A percentile compares a stretch with the other conserved stretches of the same genome.
Evolutionary conservation across 2,888 invertebrate species (phyloP).

Genomic region (Pediacus dermestoides): DNA sequence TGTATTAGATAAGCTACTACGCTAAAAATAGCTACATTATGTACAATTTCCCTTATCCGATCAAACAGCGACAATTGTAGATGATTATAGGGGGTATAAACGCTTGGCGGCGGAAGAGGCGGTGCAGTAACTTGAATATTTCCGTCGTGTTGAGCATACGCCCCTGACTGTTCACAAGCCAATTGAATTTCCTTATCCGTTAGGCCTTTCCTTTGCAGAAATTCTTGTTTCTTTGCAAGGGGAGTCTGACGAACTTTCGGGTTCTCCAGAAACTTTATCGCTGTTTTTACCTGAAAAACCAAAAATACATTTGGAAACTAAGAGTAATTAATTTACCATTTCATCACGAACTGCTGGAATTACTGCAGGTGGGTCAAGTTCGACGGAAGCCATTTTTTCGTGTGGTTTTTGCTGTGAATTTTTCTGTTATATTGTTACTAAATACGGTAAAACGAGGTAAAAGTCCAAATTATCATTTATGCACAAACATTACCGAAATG

Average conservation of each 20-base stretch:
- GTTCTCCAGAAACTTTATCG: slow-evolving; percentile 81
- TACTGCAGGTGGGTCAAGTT: slow-evolving; percentile 14
- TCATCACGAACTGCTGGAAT: slow-evolving; percentile 20
- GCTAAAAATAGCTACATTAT: slow-evolving; percentile 71
- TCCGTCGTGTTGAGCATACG: slow-evolving; percentile 41
- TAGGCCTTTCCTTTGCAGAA: slow-evolving; percentile 73
- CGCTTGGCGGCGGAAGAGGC: slow-evolving; percentile 33
- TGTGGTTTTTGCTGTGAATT: too few relatives aligned
- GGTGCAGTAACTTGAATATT: slow-evolving; percentile 27
- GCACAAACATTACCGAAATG: too few relatives aligned
- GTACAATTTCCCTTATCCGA: slow-evolving; percentile 64
- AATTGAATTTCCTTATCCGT: slow-evolving; percentile 70
- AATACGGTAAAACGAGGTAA: too few relatives aligned
- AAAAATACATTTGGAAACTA: slow-evolving; percentile 11
- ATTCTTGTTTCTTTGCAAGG: slow-evolving; percentile 72
- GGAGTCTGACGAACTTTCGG: slow-evolving; percentile 78
- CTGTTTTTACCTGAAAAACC: slow-evolving; percentile 70
- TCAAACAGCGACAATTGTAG: slow-evolving; percentile 50
- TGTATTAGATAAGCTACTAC: slow-evolving; percentile 75
- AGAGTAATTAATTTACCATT: slow-evolving; percentile 18
- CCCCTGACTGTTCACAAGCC: slow-evolving; percentile 66
- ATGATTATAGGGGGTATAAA: slow-evolving; percentile 24
- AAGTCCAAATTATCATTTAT: too few relatives aligned
- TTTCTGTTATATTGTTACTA: too few relatives aligned
- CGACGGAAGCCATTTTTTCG: slow-evolving; percentile 18